Conservation (phyloP, 2,888 invertebrate species). For the Andrena trimmerana region DNA sequence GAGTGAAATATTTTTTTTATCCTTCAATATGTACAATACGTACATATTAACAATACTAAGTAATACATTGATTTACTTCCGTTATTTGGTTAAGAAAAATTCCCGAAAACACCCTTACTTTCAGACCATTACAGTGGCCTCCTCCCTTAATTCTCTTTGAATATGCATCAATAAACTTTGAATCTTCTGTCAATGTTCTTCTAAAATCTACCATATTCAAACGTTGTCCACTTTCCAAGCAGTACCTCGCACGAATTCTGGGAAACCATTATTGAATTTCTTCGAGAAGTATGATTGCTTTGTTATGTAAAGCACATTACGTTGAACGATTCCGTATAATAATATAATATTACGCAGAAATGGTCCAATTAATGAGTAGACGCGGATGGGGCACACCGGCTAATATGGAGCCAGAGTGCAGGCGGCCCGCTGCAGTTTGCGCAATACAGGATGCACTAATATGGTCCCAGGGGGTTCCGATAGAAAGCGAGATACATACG, state of each 20-base stretch:
- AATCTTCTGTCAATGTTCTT: not conserved
- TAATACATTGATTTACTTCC: too few relatives aligned
- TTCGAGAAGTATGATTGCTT: conserved; percentile 1
- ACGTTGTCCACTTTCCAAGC: not conserved
- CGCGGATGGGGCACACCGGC: conserved; percentile 38
- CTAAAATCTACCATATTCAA: not conserved
- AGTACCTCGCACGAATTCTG: not conserved
- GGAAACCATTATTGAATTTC: not conserved
- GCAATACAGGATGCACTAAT: conserved; percentile 79
- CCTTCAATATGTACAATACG: too few relatives aligned
- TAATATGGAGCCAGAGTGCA: conserved; percentile 71
- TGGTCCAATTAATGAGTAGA: conserved; percentile 52
- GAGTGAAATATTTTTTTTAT: too few relatives aligned
- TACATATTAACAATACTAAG: too few relatives aligned
- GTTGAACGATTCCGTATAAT: conserved; percentile 15
- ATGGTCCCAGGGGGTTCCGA: conserved; percentile 77
- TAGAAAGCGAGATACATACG: conserved; percentile 78
- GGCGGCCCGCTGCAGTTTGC: conserved; percentile 64
- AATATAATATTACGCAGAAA: conserved; percentile 50
- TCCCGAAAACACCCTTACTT: too few relatives aligned
- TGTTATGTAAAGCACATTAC: conserved; percentile 1
- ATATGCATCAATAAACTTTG: too few relatives aligned
- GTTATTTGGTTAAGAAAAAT: too few relatives aligned
- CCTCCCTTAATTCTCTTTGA: too few relatives aligned
- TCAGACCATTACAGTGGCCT: too few relatives aligned